Evolutionary conservation across 1,140 invertebrate species (phyloP).

Genomic region (Scaptomyza pallida): DNA sequence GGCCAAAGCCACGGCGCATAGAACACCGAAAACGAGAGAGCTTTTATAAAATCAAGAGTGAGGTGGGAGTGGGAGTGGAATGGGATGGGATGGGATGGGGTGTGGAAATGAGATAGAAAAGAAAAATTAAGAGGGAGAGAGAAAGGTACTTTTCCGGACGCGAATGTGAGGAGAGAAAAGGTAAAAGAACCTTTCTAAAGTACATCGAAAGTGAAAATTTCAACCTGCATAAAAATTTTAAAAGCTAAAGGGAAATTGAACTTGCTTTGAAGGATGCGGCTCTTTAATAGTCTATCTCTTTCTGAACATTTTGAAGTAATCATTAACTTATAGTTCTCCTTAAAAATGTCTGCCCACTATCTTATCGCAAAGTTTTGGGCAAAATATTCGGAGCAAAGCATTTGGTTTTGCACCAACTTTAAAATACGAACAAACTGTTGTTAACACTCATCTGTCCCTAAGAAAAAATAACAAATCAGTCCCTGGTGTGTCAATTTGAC

Average conservation of each 20-base stretch:
- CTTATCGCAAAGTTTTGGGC: slow-evolving; percentile 25
- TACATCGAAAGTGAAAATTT: slow-evolving; percentile 5
- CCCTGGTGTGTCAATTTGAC: too few relatives aligned
- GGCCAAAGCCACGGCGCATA: slow-evolving; percentile 76
- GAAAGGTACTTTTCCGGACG: neutral
- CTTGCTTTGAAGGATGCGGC: too few relatives aligned
- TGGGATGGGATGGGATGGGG: neutral
- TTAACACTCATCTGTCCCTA: too few relatives aligned
- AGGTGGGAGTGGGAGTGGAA: neutral
- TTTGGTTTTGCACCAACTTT: too few relatives aligned
- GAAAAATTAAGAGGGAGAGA: neutral
- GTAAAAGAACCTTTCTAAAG: neutral
- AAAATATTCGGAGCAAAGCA: neutral
- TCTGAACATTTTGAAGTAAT: slow-evolving; percentile 1
- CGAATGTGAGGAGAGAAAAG: neutral
- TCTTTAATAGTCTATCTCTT: too few relatives aligned
- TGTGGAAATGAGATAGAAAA: too few relatives aligned
- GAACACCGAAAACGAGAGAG: slow-evolving; percentile 39
- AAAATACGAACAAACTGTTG: too few relatives aligned
- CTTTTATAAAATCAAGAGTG: slow-evolving; percentile 13
- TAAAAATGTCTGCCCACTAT: neutral
- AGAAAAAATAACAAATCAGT: too few relatives aligned
- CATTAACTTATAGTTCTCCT: too few relatives aligned
- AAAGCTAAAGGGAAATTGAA: too few relatives aligned
- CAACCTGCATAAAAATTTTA: too few relatives aligned